These are phyloP conservation scores for Podarcis lilfordi DNA, from an alignment of 2,797 vertebrate species.

Conservation along the genomic window DNA sequence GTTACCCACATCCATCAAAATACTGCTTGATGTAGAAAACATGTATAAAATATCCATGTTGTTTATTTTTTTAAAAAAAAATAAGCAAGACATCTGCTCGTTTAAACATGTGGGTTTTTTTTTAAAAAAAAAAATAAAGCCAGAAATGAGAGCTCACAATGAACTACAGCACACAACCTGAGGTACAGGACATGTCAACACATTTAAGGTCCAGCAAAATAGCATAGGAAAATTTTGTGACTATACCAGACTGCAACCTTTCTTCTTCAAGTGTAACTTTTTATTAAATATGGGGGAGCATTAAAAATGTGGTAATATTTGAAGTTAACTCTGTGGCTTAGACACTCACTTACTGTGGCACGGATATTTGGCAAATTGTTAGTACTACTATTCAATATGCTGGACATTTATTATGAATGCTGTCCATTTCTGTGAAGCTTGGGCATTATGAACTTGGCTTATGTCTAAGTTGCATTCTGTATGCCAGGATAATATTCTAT, in stretches of 20 bases:
- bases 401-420: not conserved
- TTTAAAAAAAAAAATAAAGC: no score
- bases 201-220: not conserved
- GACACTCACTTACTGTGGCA: not conserved
- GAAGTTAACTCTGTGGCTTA: not conserved
- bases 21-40: not conserved
- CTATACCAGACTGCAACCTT: not conserved
- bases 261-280: not conserved
- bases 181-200: not conserved
- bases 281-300: not conserved
- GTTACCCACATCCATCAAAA: not conserved
- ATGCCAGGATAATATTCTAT: slow-evolving; percentile 38
- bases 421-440: not conserved
- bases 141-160: not conserved
- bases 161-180: not conserved
- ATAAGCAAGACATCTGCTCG: not conserved
- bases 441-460: slow-evolving; percentile 30
- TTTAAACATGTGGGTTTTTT: not conserved
- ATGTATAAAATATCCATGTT: not conserved
- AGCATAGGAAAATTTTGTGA: not conserved
- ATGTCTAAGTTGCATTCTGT: slow-evolving; percentile 8
- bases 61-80: no score
- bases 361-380: not conserved
- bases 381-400: not conserved
- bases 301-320: not conserved